phyloP scores from a whole-genome alignment of 2,888 invertebrate species.

The Pherbina coryleti region DNA sequence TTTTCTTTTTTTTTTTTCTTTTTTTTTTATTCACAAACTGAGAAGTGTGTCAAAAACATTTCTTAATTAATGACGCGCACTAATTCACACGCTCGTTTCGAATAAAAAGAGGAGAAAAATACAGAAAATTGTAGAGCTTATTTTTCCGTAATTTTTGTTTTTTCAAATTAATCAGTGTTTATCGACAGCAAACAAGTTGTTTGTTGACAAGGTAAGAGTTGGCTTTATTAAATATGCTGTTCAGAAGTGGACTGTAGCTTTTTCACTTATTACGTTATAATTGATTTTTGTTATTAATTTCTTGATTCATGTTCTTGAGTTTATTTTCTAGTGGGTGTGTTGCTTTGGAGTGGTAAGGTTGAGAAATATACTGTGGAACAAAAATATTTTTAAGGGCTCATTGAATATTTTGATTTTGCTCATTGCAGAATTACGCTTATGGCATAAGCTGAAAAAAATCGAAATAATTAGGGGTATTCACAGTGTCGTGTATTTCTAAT shows the following conservation, averaged over 20 bases:
- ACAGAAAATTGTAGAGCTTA: background rate
- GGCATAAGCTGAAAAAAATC: background rate
- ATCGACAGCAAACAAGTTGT: background rate
- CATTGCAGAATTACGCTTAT: background rate
- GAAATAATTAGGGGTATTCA: too few species aligned
- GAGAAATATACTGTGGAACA: background rate
- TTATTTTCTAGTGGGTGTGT: too few species aligned
- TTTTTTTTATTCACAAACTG: conserved; percentile 11
- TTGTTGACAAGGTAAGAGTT: background rate
- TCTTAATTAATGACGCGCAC: conserved; percentile 37
- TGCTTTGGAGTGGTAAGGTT: too few species aligned
- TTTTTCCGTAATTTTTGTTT: background rate
- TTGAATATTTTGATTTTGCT: conserved; percentile 4
- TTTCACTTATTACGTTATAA: too few species aligned
- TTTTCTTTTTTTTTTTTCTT: too few species aligned
- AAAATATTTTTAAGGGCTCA: background rate
- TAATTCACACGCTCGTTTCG: conserved; percentile 15
- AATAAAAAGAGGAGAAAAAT: background rate
- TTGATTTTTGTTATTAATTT: too few species aligned
- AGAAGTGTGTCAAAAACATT: conserved; percentile 38
- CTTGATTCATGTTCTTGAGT: too few species aligned
- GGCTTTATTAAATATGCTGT: background rate
- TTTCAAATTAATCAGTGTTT: background rate
- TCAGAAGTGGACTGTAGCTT: too few species aligned
- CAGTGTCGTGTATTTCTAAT: too few species aligned